Conservation (phyloP, 2,888 invertebrate genomes). For the Sericinus montela region DNA sequence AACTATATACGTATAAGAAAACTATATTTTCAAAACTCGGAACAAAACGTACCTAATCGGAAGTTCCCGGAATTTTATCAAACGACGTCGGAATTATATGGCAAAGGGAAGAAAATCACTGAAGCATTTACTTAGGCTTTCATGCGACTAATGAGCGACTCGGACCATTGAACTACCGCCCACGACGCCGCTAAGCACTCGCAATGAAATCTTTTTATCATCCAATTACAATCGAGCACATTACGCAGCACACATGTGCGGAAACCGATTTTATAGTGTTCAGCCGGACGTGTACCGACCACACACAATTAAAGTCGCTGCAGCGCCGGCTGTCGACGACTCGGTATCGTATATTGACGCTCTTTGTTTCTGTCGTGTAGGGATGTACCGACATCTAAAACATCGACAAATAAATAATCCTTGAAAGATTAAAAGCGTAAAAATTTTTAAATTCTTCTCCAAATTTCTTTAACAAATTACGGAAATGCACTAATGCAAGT, state of each 20-base stretch:
- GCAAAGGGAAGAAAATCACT: neutral
- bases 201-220: neutral
- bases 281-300: neutral
- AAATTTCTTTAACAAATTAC: too few species aligned
- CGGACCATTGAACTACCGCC: neutral
- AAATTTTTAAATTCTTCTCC: too few species aligned
- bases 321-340: neutral
- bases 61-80: too few species aligned
- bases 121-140: neutral
- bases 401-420: neutral
- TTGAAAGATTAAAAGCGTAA: too few species aligned
- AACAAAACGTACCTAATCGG: too few species aligned
- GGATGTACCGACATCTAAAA: neutral
- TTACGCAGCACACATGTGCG: neutral
- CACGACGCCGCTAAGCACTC: neutral
- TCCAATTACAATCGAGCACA: neutral
- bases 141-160: neutral
- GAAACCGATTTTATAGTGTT: neutral
- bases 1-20: too few species aligned
- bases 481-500: too few species aligned
- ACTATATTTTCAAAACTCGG: too few species aligned
- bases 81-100: neutral
- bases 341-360: slow-evolving; percentile 3
- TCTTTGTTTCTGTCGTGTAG: neutral
- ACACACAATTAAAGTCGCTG: slow-evolving; percentile 1